Evolutionary conservation across 2,797 vertebrate genomes (phyloP), one percentile per base, ranked within the genome.

Genomic region (Argya squamiceps): DNA sequence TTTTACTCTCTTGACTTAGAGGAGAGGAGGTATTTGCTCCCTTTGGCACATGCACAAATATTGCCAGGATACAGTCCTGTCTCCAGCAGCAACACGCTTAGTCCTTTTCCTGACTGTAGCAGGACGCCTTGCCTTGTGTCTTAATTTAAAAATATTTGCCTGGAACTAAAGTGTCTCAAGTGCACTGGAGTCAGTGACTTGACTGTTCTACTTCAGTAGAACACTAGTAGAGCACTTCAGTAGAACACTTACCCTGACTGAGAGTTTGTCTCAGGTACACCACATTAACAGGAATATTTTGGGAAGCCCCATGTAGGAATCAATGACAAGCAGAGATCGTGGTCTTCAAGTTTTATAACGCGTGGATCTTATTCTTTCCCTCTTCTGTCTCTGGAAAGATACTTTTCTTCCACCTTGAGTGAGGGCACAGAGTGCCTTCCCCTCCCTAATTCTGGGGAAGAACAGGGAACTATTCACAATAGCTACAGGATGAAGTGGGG

Each of bases 321-420:
- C n/a, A 14, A 1, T 26, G 43, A 30, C 23, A 73, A 90, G 9
- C n/a, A 43, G 62, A 56, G 49, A 29, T 50, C 24, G 16, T 2
- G 2, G 24, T 43, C 63, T 87, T 76, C 36, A 41, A 37, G 39
- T 37, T 86, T 65, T 78, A 29, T 32, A 65, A 30, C 16, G 23
- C 0, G 0, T 78, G 26, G 22, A 32, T 78, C 55, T 84, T 46
- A 62, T 2, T 39, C 36, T 3, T 55, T 85, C 29, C 18, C 6
- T 62, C 18, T 30, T 77, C 32, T 50, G 18, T 18, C 21, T 34
- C 70, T 50, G 44, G 64, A 79, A 94, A 90, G 52, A 77, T 22
- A 21, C 12, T 76, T 49, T 44, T 44, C 24, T 63, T 70, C 60
- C 15, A 3, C 27, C 52, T 62, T 58, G 46, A 58, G 26, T 29